phyloP scores from a whole-genome alignment of 2,888 invertebrate species.

The Melinaea menophilus region DNA sequence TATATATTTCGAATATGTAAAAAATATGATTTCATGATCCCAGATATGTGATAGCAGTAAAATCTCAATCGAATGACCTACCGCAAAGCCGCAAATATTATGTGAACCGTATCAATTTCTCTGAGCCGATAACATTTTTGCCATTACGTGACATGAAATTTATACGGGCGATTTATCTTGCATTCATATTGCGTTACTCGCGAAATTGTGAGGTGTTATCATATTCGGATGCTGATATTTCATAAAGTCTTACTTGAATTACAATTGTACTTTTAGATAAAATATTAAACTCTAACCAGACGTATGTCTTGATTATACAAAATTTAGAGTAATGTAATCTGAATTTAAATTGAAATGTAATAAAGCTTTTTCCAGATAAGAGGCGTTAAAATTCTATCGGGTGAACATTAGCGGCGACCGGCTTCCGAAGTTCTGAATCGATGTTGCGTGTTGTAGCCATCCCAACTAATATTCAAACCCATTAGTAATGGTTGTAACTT shows the following conservation, averaged over 20 bases:
- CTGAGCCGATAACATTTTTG: slow-evolving; percentile 72
- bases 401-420: slow-evolving; percentile 32
- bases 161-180: slow-evolving; percentile 73
- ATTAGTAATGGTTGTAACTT: slow-evolving; percentile 40
- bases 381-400: slow-evolving; percentile 48
- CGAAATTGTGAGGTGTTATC: slow-evolving; percentile 71
- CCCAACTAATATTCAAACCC: slow-evolving; percentile 46
- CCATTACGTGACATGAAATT: slow-evolving; percentile 74
- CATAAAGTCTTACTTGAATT: slow-evolving; percentile 47
- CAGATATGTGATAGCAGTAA: slow-evolving; percentile 22
- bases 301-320: too few relatives aligned
- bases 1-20: neutral
- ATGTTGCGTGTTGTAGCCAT: slow-evolving; percentile 43
- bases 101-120: slow-evolving; percentile 65
- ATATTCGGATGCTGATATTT: slow-evolving; percentile 51
- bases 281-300: too few relatives aligned
- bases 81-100: slow-evolving; percentile 56
- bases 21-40: slow-evolving; percentile 8
- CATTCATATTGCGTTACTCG: slow-evolving; percentile 70
- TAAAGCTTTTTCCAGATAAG: slow-evolving; percentile 28
- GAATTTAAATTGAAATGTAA: neutral
- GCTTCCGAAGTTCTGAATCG: slow-evolving; percentile 37
- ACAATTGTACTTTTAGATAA: slow-evolving; percentile 11
- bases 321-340: neutral
- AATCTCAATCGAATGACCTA: slow-evolving; percentile 57